Conservation (phyloP, 2,797 vertebrate genomes). For the Pantherophis alleghaniensis region DNA sequence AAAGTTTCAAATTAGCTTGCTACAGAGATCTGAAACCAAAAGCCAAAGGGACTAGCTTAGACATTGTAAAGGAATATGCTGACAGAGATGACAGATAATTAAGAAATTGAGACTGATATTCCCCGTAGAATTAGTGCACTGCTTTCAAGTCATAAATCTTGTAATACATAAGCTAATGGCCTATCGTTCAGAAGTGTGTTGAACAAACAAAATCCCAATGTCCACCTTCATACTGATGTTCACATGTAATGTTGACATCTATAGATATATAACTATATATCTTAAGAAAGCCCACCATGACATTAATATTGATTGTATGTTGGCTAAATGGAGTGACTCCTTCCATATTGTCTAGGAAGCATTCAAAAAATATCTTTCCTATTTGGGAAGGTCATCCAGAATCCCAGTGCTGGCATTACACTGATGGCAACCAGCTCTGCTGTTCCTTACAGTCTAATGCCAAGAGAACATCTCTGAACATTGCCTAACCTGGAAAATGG, state of each 20-base stretch:
- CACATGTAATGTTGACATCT: neutral
- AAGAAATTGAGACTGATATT: slow-evolving; percentile 37
- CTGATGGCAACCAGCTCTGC: neutral
- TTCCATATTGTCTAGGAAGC: neutral
- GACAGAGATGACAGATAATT: slow-evolving; percentile 34
- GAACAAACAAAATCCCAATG: slow-evolving; percentile 19
- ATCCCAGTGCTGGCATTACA: neutral
- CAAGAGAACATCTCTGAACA: neutral
- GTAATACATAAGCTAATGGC: slow-evolving; percentile 33
- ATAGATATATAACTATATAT: neutral
- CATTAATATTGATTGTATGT: neutral
- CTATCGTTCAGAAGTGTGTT: slow-evolving; percentile 15
- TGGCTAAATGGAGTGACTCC: neutral
- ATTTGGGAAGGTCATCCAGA: neutral
- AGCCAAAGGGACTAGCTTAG: neutral
- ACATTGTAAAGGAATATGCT: slow-evolving; percentile 9
- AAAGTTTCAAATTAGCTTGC: slow-evolving; percentile 29
- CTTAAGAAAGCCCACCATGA: neutral
- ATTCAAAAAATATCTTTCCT: neutral
- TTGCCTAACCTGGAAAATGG: neutral
- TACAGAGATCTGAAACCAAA: slow-evolving; percentile 10
- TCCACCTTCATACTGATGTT: neutral
- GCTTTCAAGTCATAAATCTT: slow-evolving; percentile 35
- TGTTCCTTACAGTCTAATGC: neutral
- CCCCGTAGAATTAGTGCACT: slow-evolving; percentile 13